phyloP scores from a whole-genome alignment of 2,888 invertebrate species.

The Hanleya hanleyi region DNA sequence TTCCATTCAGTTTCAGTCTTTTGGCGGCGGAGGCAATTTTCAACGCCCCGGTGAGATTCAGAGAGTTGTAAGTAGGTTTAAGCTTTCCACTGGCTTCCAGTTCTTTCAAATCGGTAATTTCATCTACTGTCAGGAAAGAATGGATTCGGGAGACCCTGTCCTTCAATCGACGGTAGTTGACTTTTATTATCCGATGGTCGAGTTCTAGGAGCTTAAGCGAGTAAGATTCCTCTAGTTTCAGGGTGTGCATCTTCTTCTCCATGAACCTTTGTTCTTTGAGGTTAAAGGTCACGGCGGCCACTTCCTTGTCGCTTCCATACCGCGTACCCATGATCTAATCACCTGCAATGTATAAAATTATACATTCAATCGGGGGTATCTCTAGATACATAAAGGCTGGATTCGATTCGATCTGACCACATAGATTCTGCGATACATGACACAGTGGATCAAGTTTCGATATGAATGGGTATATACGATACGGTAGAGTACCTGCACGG shows the following conservation, averaged over 20 bases:
- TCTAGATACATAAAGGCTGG: too few species aligned
- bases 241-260: slow-evolving; percentile 59
- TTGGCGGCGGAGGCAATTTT: slow-evolving; percentile 61
- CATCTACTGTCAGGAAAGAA: slow-evolving; percentile 55
- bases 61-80: slow-evolving; percentile 38
- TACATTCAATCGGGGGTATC: too few species aligned
- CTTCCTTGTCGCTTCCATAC: slow-evolving; percentile 44
- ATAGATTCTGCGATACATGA: too few species aligned
- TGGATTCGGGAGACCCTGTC: slow-evolving; percentile 60
- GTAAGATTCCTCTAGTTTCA: slow-evolving; percentile 57
- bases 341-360: background rate
- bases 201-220: slow-evolving; percentile 62
- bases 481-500: too few species aligned
- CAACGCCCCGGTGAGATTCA: slow-evolving; percentile 51
- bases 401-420: too few species aligned
- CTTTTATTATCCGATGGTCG: slow-evolving; percentile 58
- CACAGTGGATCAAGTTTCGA: too few species aligned
- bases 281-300: slow-evolving; percentile 59
- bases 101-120: slow-evolving; percentile 53
- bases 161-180: slow-evolving; percentile 58
- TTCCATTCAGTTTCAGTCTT: slow-evolving; percentile 44
- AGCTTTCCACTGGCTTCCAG: slow-evolving; percentile 58
- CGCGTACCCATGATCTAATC: background rate
- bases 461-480: too few species aligned
- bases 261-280: slow-evolving; percentile 62